Evolutionary conservation across 2,797 vertebrate species (phyloP).

Genomic region (Botia kubotai): DNA sequence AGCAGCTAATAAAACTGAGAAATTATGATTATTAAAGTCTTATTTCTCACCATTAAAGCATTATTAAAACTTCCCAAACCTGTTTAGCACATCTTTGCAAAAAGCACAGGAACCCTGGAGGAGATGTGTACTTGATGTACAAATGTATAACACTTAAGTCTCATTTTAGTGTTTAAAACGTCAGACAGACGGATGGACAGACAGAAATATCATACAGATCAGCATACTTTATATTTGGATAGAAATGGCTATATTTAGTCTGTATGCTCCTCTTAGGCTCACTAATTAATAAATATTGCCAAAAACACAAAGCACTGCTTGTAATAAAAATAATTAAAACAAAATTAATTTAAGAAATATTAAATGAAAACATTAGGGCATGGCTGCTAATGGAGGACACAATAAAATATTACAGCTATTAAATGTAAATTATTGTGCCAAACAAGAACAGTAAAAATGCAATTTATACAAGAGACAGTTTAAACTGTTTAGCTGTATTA

Average conservation of each 20-base stretch:
- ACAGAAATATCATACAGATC: slow-evolving; percentile 39
- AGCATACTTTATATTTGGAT: neutral
- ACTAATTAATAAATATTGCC: slow-evolving; percentile 8
- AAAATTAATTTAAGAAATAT: slow-evolving; percentile 1
- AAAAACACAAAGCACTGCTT: slow-evolving; percentile 19
- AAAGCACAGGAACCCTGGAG: neutral
- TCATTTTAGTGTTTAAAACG: neutral
- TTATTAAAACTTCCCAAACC: slow-evolving; percentile 13
- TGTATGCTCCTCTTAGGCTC: neutral
- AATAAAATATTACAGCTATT: slow-evolving; percentile 29
- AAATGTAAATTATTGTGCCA: slow-evolving; percentile 32
- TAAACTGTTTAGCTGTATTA: neutral
- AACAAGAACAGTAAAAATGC: slow-evolving; percentile 7
- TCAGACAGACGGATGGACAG: slow-evolving; percentile 12
- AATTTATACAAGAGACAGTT: slow-evolving; percentile 5
- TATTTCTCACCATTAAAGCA: slow-evolving; percentile 10
- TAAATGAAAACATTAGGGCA: slow-evolving; percentile 26
- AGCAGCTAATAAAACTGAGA: neutral
- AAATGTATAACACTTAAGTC: neutral
- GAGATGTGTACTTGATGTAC: neutral
- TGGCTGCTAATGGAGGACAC: slow-evolving; percentile 15
- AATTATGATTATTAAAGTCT: neutral
- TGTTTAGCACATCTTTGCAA: slow-evolving; percentile 5
- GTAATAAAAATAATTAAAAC: neutral
- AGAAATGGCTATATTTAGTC: too few relatives aligned